A percentile compares a stretch with the other conserved stretches of the same genome.
Conservation (phyloP, 2,797 vertebrate species). For the Borostomias antarcticus region DNA sequence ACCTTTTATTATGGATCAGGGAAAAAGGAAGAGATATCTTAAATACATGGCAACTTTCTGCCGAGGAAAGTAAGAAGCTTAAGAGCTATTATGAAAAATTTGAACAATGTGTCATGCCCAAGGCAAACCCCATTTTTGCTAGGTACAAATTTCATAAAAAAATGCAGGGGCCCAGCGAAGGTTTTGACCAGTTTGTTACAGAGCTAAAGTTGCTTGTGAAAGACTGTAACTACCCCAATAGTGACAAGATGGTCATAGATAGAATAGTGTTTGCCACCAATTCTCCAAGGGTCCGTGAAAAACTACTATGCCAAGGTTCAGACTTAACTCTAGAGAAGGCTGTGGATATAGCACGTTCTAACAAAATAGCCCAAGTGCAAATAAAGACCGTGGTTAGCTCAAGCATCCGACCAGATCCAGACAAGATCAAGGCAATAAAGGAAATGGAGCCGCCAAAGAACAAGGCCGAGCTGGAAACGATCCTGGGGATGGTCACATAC, state of each 20-base stretch:
- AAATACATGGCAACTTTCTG: conserved; percentile 10
- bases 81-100: conserved; percentile 11
- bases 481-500: conserved; percentile 28
- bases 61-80: neutral
- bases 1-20: conserved; percentile 11
- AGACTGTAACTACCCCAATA: conserved; percentile 12
- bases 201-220: conserved; percentile 7
- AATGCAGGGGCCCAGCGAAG: neutral
- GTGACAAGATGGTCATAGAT: conserved; percentile 23
- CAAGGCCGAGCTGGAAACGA: conserved; percentile 24
- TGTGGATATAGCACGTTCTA: no score
- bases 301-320: conserved; percentile 6
- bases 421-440: conserved; percentile 8
- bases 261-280: conserved; percentile 19
- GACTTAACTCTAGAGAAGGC: conserved; percentile 16
- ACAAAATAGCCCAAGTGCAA: no score
- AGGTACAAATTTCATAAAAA: conserved; percentile 30
- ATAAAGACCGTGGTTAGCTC: no score
- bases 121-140: conserved; percentile 21
- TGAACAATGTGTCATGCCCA: conserved; percentile 6
- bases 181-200: conserved; percentile 18
- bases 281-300: conserved; percentile 6
- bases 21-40: conserved; percentile 15
- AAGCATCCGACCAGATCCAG: conserved; percentile 21
- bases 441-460: conserved; percentile 22